Conservation (phyloP, 2,797 vertebrate species). For the Prionace glauca region DNA sequence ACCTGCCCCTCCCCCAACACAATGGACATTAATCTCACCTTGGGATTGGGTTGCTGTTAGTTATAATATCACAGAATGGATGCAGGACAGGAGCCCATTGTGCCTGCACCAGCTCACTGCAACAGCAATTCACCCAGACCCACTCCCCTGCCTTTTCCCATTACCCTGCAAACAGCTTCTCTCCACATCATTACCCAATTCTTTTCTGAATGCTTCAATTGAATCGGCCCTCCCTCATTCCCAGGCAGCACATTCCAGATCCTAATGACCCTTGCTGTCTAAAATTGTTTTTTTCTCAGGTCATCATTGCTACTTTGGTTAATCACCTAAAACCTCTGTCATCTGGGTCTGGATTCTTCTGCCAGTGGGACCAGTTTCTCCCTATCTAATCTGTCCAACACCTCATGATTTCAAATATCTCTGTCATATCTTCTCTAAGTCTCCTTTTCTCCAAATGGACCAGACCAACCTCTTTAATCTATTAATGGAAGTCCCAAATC, state of each 20-base stretch:
- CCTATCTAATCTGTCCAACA: too few relatives aligned
- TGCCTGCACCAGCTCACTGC: neutral
- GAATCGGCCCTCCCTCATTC: neutral
- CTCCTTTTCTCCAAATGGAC: too few relatives aligned
- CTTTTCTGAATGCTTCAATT: neutral
- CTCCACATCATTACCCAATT: neutral
- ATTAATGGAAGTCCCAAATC: neutral
- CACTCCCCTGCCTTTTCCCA: too few relatives aligned
- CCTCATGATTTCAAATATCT: too few relatives aligned
- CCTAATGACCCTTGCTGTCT: neutral
- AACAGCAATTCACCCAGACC: neutral
- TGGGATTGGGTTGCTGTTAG: neutral
- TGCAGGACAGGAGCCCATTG: too few relatives aligned
- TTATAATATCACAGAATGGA: neutral
- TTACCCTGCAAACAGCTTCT: neutral
- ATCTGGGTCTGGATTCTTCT: neutral
- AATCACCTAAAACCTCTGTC: neutral
- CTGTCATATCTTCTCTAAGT: too few relatives aligned
- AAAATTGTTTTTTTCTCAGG: neutral
- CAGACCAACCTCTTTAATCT: neutral
- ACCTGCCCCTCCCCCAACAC: too few relatives aligned
- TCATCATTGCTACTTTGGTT: neutral
- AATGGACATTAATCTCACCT: neutral
- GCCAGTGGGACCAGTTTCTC: too few relatives aligned
- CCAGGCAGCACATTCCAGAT: neutral